Conservation (phyloP, 2,888 invertebrate genomes). For the Cheilosia impressa region DNA sequence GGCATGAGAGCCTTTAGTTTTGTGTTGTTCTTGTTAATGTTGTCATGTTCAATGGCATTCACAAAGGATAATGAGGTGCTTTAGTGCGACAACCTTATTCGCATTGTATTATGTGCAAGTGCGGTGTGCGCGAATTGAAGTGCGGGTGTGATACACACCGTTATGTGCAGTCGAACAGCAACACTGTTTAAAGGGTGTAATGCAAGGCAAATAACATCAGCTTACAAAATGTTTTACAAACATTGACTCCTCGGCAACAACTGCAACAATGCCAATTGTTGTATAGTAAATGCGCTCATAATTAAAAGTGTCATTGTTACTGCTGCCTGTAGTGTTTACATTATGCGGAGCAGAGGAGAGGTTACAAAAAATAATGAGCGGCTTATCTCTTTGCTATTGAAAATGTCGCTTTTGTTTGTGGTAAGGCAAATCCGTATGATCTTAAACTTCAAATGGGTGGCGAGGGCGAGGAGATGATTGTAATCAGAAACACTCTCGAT, state of each 20-base stretch:
- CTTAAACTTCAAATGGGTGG: background rate
- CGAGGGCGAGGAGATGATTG: too few relatives aligned
- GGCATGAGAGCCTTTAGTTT: slow-evolving; percentile 27
- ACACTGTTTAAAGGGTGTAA: slow-evolving; percentile 64
- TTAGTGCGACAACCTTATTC: slow-evolving; percentile 74
- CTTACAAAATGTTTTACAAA: slow-evolving; percentile 62
- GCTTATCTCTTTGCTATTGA: background rate
- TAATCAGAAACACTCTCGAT: too few relatives aligned
- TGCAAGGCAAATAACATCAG: slow-evolving; percentile 62
- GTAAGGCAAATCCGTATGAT: background rate
- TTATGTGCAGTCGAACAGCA: slow-evolving; percentile 20
- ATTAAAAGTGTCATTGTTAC: slow-evolving; percentile 61
- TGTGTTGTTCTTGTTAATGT: slow-evolving; percentile 56
- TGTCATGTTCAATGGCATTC: slow-evolving; percentile 74
- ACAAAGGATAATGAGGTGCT: slow-evolving; percentile 75
- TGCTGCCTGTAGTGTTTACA: slow-evolving; percentile 6
- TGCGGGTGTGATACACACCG: background rate
- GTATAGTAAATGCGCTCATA: slow-evolving; percentile 57
- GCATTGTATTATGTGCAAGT: slow-evolving; percentile 27
- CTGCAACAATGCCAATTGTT: slow-evolving; percentile 66
- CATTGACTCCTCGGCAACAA: slow-evolving; percentile 64
- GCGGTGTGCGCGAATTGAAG: slow-evolving; percentile 24
- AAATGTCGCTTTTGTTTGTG: slow-evolving; percentile 1
- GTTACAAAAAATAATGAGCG: background rate
- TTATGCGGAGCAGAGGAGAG: background rate